Conservation (phyloP, 2,888 invertebrate genomes). For the Theretra japonica region DNA sequence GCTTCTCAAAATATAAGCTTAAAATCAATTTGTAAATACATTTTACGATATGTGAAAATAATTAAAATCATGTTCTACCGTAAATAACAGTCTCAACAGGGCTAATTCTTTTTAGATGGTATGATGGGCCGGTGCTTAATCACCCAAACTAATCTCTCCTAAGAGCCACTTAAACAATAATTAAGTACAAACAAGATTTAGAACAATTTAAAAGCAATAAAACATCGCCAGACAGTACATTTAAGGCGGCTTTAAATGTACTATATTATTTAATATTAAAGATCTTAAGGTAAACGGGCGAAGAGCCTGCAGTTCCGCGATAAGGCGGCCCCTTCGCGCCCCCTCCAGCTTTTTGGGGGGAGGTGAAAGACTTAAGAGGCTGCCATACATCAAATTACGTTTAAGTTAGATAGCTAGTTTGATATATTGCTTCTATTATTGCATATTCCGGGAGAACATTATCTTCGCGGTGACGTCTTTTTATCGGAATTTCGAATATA, state of each 20-base stretch:
- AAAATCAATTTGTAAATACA: too few relatives aligned
- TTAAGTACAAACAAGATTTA: slow-evolving; percentile 38
- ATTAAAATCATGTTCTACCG: background rate
- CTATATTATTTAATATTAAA: slow-evolving; percentile 84
- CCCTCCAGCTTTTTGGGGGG: slow-evolving; percentile 68
- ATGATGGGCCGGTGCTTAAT: background rate
- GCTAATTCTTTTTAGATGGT: background rate
- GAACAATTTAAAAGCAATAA: slow-evolving; percentile 54
- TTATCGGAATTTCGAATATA: background rate
- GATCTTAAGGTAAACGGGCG: slow-evolving; percentile 83
- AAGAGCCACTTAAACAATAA: slow-evolving; percentile 26
- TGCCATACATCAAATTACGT: slow-evolving; percentile 83
- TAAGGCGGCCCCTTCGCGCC: slow-evolving; percentile 69
- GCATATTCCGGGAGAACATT: slow-evolving; percentile 78
- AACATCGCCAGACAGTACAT: slow-evolving; percentile 62
- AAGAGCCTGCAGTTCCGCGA: slow-evolving; percentile 83
- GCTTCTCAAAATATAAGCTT: too few relatives aligned
- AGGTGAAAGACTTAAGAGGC: slow-evolving; percentile 77
- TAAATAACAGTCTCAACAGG: background rate
- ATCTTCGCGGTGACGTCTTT: slow-evolving; percentile 55
- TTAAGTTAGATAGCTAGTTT: slow-evolving; percentile 83
- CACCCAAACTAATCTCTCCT: background rate
- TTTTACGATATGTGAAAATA: too few relatives aligned
- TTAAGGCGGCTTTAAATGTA: slow-evolving; percentile 76
- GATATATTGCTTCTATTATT: slow-evolving; percentile 82